Percentiles rank a stretch among this genome's conserved stretches.
Evolutionary conservation across 2,113 vertebrate genomes (phyloP).

Genomic region (Maccullochella peelii): DNA sequence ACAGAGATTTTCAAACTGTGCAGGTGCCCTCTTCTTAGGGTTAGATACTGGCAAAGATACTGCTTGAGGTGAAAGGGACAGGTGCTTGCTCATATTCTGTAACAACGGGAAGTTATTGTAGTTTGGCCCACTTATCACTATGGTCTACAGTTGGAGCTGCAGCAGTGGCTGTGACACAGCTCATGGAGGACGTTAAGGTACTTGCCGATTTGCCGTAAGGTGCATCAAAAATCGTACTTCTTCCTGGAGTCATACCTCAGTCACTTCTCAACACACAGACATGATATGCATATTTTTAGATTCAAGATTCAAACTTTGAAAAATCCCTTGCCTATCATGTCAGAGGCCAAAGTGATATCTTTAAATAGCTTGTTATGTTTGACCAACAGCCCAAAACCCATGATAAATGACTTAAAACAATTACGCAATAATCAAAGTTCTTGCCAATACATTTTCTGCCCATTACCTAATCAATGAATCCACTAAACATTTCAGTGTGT

Average conservation of each 20-base stretch:
- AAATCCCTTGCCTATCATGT: no score
- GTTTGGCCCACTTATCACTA: background rate
- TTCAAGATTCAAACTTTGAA: background rate
- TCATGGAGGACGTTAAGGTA: no score
- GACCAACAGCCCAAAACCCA: background rate
- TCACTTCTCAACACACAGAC: background rate
- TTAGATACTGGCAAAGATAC: background rate
- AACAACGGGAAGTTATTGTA: no score
- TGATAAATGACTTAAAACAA: background rate
- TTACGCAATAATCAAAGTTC: background rate
- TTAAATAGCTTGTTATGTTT: background rate
- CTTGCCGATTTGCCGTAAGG: background rate
- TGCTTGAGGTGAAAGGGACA: no score
- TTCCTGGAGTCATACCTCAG: background rate
- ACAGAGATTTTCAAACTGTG: background rate
- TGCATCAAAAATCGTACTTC: background rate
- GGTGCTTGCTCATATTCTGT: no score
- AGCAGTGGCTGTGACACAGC: background rate
- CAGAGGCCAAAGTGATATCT: background rate
- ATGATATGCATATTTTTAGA: background rate
- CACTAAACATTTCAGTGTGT: background rate
- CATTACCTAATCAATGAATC: background rate
- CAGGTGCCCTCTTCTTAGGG: no score
- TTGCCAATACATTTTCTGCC: background rate
- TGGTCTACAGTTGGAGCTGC: background rate